These are phyloP conservation scores for Vidua macroura DNA, from an alignment of 2,113 vertebrate species.

Conservation along the genomic window DNA sequence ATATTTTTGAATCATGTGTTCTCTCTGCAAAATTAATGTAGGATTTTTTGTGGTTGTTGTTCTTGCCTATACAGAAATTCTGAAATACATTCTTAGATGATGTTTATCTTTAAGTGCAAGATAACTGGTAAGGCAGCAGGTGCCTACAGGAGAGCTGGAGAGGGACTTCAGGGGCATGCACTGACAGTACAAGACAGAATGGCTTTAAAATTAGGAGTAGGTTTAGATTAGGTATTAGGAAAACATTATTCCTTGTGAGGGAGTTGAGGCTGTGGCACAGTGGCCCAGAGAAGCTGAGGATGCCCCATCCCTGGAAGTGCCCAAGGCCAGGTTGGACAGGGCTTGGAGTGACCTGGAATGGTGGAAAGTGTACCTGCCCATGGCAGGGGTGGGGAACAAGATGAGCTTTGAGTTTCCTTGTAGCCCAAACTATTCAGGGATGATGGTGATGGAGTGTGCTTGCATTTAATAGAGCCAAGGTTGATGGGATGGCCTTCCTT, in stretches of 20 bases:
- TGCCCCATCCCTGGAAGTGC: background rate
- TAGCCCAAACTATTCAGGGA: background rate
- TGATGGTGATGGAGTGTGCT: background rate
- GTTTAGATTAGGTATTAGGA: background rate
- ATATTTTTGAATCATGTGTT: background rate
- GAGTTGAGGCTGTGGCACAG: rapidly evolving
- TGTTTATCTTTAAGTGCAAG: background rate
- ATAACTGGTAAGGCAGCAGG: background rate
- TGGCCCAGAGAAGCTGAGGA: background rate
- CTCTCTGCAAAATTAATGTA: background rate
- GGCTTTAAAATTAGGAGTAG: background rate
- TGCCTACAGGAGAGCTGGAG: background rate
- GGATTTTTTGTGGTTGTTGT: background rate
- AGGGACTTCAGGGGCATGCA: background rate
- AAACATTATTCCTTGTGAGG: background rate
- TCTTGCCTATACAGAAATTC: background rate
- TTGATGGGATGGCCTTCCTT: background rate
- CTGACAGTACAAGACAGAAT: background rate
- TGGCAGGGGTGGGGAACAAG: background rate
- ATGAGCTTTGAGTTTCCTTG: background rate
- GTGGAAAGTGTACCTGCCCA: background rate
- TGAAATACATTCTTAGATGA: background rate
- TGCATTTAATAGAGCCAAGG: background rate
- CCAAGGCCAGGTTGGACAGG: rapidly evolving
- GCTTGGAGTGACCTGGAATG: rapidly evolving